Conservation (phyloP, 2,888 invertebrate genomes). For the Epiblema foenella region DNA sequence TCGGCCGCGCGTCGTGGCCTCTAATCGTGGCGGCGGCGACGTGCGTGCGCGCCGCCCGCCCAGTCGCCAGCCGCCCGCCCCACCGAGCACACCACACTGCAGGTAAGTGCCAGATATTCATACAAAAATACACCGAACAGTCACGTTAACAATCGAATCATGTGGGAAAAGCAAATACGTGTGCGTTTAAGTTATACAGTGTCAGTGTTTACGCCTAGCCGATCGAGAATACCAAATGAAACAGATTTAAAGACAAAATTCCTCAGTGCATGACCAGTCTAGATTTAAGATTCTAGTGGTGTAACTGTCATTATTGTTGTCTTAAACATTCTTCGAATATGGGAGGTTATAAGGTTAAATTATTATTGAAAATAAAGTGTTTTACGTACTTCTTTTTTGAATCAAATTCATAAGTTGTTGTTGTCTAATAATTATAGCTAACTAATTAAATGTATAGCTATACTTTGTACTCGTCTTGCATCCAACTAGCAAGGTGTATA, state of each 20-base stretch:
- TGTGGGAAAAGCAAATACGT: background rate
- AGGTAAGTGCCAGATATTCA: slow-evolving; percentile 61
- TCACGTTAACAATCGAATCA: slow-evolving; percentile 20
- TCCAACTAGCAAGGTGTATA: slow-evolving; percentile 12
- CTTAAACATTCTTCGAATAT: background rate
- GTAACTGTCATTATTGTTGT: slow-evolving; percentile 1
- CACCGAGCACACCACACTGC: slow-evolving; percentile 65
- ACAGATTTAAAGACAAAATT: slow-evolving; percentile 17
- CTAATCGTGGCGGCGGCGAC: slow-evolving; percentile 48
- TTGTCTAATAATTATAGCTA: background rate
- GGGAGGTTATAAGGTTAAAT: background rate
- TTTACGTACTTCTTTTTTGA: background rate
- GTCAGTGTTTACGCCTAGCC: background rate
- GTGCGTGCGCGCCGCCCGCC: slow-evolving; percentile 75
- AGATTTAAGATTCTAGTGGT: slow-evolving; percentile 5
- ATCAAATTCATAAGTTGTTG: background rate
- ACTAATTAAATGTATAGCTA: no score
- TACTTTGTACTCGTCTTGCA: background rate
- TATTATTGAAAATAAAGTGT: background rate
- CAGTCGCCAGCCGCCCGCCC: slow-evolving; percentile 81
- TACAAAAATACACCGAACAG: slow-evolving; percentile 32
- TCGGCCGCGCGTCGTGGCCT: slow-evolving; percentile 49
- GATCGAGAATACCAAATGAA: background rate
- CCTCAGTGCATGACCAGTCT: slow-evolving; percentile 14
- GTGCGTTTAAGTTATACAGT: slow-evolving; percentile 14